Base-by-base conservation (phyloP, 2,888 invertebrate species). In the Agrochola macilenta region DNA sequence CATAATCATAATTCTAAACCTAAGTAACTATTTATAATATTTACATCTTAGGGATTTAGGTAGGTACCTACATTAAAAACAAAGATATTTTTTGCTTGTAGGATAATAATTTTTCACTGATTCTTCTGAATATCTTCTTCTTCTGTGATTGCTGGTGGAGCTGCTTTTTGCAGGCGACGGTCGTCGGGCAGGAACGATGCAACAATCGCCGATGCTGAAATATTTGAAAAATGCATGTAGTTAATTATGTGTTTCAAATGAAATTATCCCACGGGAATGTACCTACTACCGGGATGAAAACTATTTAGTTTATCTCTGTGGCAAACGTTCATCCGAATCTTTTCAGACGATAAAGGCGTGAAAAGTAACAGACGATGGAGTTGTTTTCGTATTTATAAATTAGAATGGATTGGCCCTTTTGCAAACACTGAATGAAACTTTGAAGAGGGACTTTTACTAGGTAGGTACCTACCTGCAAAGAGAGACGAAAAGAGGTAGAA, bases 401-500 rank as follows among this genome's bases (percentile, higher is more conserved):
- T 26, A 11, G 7, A 7, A 20, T 43, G 20, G 11, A 46, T 26
- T 65, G 23, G 14, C 14, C 7, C 14, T 57, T 26, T 70, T 54
- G 14, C 46, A 14, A 60, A 43, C 2, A 43, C 2, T 57, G 5
- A 57, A 30, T 43, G 17, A 46, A 57, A 77, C 23, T 4, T 30
- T 20, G n/a, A 35, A 20, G 20, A 58, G 66, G 0, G 3, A 65
- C 12, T 26, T 49, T 5, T 46, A 61, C 95, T 85, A 46, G 46
- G 46, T 46, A n/a, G n/a, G n/a, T n/a, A n/a, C n/a, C n/a, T n/a
- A 17, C 95, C 84, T n/a, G 96, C 90, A 75, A 96, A 95, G 46
- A 97, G 85, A 1, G 91, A 91, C 0, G 97, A 94, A 81, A 97
- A 97, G 1, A 97, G 87, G 86, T 97, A 97, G 89, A 98, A 97